phyloP scores from a whole-genome alignment of 2,888 invertebrate species.

The Deroplatys truncata region DNA sequence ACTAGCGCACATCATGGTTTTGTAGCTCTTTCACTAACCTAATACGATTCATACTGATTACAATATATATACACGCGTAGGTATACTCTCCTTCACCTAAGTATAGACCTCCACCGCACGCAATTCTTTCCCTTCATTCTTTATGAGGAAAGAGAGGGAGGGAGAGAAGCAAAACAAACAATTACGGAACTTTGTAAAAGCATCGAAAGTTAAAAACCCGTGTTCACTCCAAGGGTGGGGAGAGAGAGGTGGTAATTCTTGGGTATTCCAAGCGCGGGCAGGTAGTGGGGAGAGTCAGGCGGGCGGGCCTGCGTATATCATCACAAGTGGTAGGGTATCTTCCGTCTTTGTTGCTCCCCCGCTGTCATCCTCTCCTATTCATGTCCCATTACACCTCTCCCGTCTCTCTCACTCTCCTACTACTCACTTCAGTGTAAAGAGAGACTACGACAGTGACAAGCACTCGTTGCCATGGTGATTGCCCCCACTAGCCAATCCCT shows the following conservation, averaged over 20 bases:
- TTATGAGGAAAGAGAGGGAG: neutral
- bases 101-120: neutral
- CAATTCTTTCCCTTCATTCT: neutral
- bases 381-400: constrained; percentile 13
- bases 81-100: neutral
- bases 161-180: neutral
- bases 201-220: neutral
- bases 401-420: neutral
- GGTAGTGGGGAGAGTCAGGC: neutral
- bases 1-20: constrained; percentile 4
- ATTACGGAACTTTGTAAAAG: neutral
- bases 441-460: constrained; percentile 21
- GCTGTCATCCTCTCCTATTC: constrained; percentile 11
- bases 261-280: neutral
- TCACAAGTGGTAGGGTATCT: neutral
- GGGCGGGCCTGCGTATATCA: neutral
- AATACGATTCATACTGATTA: constrained; percentile 23
- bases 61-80: constrained; percentile 17
- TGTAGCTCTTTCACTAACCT: constrained; percentile 17
- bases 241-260: neutral
- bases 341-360: neutral
- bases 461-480: constrained; percentile 21
- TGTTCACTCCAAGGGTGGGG: neutral
- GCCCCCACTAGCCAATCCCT: neutral
- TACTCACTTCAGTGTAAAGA: constrained; percentile 11